Evolutionary conservation across 2,113 vertebrate genomes (phyloP).

Genomic region (Dipodomys stephensi): DNA sequence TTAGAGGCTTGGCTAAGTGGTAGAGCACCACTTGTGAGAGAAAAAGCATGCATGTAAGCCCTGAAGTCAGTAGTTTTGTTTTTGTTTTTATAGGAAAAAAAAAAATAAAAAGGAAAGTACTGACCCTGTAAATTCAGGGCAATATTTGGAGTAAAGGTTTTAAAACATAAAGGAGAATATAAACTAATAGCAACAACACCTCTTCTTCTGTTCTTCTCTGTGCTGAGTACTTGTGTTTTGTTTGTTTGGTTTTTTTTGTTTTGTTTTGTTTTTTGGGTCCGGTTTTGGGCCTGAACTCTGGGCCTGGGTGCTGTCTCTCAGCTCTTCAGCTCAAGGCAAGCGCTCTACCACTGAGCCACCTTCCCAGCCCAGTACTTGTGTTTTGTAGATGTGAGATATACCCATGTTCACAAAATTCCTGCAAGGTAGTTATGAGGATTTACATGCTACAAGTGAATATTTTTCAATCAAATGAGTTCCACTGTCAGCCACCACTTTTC

Average conservation of each 20-base stretch:
- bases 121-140: background rate
- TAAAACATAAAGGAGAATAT: background rate
- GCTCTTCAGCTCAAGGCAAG: too few relatives aligned
- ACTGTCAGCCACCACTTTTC: background rate
- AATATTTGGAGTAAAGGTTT: background rate
- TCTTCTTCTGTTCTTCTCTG: background rate
- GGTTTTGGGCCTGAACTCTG: too few relatives aligned
- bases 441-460: constrained; percentile 16
- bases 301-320: too few relatives aligned
- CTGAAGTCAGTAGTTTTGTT: too few relatives aligned
- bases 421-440: background rate
- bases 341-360: too few relatives aligned
- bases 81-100: too few relatives aligned
- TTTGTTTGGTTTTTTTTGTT: too few relatives aligned
- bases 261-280: too few relatives aligned
- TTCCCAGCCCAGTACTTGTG: background rate
- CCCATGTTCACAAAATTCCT: background rate
- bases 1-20: too few relatives aligned
- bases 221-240: background rate
- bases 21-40: too few relatives aligned
- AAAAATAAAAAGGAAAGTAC: background rate
- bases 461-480: background rate
- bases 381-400: background rate
- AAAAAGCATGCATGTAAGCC: too few relatives aligned
- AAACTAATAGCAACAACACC: background rate